Evolutionary conservation across 2,113 vertebrate species (phyloP).

Genomic region (Mormyrus iriodes): DNA sequence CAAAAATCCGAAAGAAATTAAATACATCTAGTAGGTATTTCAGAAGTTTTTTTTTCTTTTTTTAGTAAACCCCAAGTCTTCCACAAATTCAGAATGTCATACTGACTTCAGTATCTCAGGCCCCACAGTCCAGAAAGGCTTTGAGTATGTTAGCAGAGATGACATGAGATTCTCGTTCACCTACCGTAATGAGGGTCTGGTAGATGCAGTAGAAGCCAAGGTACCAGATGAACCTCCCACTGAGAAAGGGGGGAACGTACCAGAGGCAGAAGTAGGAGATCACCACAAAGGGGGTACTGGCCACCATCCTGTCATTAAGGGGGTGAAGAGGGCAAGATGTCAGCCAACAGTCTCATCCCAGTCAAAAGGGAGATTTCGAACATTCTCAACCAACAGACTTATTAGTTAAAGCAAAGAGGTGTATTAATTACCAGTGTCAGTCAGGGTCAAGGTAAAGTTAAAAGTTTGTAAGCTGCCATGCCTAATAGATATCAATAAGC

Average conservation of each 20-base stretch:
- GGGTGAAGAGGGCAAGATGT: background rate
- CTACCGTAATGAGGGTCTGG: constrained; percentile 87
- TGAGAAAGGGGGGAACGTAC: constrained; percentile 79
- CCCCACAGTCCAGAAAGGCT: background rate
- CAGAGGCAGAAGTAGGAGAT: constrained; percentile 89
- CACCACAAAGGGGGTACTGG: constrained; percentile 77
- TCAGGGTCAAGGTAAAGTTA: background rate
- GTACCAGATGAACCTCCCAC: constrained; percentile 78
- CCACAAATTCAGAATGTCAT: background rate
- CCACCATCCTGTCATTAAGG: constrained; percentile 72
- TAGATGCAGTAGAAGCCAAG: constrained; percentile 82
- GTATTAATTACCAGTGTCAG: background rate
- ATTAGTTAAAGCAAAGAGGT: background rate
- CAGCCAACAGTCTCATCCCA: background rate
- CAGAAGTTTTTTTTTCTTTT: background rate
- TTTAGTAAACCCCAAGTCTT: background rate
- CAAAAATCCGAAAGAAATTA: background rate
- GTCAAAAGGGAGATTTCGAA: background rate
- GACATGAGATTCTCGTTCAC: constrained; percentile 37
- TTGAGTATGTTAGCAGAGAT: background rate
- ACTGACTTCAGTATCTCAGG: too few species aligned
- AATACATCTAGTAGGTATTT: background rate
- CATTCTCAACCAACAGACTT: background rate
- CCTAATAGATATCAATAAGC: background rate
- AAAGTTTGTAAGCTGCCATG: background rate